Conservation (phyloP, 2,888 invertebrate species). For the Spodoptera picta region DNA sequence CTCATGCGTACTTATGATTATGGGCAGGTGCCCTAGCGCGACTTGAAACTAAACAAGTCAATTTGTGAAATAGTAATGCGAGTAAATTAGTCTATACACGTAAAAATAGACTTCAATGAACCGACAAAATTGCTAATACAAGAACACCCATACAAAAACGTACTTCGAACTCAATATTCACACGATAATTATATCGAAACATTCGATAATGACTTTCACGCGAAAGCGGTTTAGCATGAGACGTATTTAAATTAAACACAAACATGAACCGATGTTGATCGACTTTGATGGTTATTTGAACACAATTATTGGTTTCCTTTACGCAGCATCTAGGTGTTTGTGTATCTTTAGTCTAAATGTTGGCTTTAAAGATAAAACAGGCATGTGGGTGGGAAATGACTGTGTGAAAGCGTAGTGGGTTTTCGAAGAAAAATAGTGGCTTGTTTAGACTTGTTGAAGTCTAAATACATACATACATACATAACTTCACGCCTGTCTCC, state of each 20-base stretch:
- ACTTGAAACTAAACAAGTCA: too few relatives aligned
- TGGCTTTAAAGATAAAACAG: neutral
- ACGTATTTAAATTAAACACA: slow-evolving; percentile 56
- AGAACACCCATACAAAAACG: neutral
- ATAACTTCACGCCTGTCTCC: too few relatives aligned
- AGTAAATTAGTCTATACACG: too few relatives aligned
- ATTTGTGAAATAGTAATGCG: too few relatives aligned
- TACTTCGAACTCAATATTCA: slow-evolving; percentile 10
- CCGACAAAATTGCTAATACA: neutral
- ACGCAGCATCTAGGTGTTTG: slow-evolving; percentile 3
- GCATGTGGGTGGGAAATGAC: too few relatives aligned
- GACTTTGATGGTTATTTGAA: slow-evolving; percentile 52
- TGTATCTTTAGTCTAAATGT: slow-evolving; percentile 7
- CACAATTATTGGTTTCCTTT: slow-evolving; percentile 51
- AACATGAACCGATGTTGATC: slow-evolving; percentile 53
- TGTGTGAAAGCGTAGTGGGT: too few relatives aligned
- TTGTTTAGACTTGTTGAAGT: too few relatives aligned
- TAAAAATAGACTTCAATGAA: neutral
- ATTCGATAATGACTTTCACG: slow-evolving; percentile 44
- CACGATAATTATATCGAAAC: slow-evolving; percentile 44
- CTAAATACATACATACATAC: too few relatives aligned
- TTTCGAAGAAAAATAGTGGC: too few relatives aligned
- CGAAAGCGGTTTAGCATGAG: slow-evolving; percentile 34
- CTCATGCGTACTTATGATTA: too few relatives aligned
- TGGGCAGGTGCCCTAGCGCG: too few relatives aligned